phyloP scores from a whole-genome alignment of 2,888 invertebrate species.

The Chelonus formosanus region DNA sequence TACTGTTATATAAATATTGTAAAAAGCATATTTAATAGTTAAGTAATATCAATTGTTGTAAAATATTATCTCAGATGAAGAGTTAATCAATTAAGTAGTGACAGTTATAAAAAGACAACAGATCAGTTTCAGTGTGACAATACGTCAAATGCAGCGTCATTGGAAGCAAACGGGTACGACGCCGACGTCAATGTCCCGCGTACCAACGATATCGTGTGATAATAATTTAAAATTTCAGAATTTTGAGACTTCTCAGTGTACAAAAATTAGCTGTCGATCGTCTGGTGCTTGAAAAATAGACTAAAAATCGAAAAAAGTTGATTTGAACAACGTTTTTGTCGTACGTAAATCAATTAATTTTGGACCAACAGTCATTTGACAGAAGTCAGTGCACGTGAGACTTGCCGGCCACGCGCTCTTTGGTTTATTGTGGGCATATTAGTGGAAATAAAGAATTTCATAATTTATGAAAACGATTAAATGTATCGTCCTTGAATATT shows the following conservation, averaged over 20 bases:
- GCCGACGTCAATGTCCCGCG: constrained; percentile 34
- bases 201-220: constrained; percentile 5
- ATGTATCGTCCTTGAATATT: too few relatives aligned
- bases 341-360: too few relatives aligned
- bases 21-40: too few relatives aligned
- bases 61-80: too few relatives aligned
- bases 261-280: background rate
- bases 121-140: constrained; percentile 21
- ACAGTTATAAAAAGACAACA: background rate
- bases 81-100: background rate
- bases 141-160: constrained; percentile 39
- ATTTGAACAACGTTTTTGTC: too few relatives aligned
- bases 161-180: constrained; percentile 36
- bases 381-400: constrained; percentile 5
- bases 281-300: background rate
- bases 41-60: too few relatives aligned
- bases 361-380: too few relatives aligned
- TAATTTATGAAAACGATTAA: too few relatives aligned
- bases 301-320: background rate
- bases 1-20: background rate
- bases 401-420: background rate
- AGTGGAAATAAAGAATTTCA: background rate
- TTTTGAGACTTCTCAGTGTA: background rate
- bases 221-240: background rate
- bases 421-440: background rate